phyloP scores from a whole-genome alignment of 2,113 vertebrate genomes.

The Falco punctatus region DNA sequence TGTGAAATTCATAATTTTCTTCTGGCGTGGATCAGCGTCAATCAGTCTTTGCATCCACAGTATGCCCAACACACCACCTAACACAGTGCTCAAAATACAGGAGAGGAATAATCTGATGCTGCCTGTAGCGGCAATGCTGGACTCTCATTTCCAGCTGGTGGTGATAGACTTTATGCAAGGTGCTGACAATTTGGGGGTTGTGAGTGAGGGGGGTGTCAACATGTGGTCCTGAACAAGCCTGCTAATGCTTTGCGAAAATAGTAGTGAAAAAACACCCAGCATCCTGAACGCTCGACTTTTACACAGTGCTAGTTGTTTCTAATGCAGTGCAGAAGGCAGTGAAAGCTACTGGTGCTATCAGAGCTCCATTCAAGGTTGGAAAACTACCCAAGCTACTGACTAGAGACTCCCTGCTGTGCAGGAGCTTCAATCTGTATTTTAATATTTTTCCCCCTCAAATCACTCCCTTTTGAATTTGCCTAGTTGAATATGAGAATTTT shows the following conservation, averaged over 20 bases:
- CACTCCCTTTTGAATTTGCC: background rate
- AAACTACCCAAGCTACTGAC: background rate
- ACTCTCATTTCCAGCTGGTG: background rate
- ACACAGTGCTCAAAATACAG: background rate
- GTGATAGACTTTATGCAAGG: accelerated
- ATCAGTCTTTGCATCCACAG: background rate
- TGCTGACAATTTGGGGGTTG: background rate
- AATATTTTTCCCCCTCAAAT: background rate
- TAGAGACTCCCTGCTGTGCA: background rate
- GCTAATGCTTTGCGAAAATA: background rate
- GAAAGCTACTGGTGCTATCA: background rate
- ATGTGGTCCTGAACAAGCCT: background rate
- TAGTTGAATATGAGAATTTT: background rate
- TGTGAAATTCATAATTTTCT: background rate
- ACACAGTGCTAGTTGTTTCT: background rate
- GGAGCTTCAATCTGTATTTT: background rate
- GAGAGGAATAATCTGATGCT: background rate
- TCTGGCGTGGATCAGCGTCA: background rate
- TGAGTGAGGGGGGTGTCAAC: background rate
- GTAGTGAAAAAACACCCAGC: background rate
- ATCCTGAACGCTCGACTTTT: background rate
- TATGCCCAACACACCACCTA: background rate
- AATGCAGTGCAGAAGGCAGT: background rate
- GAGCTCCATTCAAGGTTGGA: background rate
- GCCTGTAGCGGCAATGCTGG: background rate